Percentiles rank a stretch among this genome's conserved stretches.
Conservation (phyloP, 2,797 vertebrate species). For the Sparus aurata region DNA sequence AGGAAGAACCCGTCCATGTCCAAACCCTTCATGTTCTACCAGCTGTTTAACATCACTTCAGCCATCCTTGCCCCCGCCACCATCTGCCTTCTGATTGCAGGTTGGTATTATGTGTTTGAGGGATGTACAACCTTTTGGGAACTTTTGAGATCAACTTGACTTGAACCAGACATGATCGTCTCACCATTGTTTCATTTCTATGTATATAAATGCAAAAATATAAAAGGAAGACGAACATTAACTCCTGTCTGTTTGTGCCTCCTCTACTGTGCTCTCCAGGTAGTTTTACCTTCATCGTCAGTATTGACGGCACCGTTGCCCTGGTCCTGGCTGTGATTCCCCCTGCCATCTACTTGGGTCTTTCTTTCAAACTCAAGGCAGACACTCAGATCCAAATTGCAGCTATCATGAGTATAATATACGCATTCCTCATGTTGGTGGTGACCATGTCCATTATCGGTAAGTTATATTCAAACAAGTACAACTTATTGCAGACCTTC, state of each 20-base stretch:
- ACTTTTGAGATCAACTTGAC: background rate
- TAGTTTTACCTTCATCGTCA: slow-evolving; percentile 63
- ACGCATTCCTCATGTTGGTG: slow-evolving; percentile 82
- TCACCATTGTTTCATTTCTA: too few species aligned
- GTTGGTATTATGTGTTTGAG: slow-evolving; percentile 51
- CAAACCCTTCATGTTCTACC: slow-evolving; percentile 82
- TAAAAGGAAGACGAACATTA: background rate
- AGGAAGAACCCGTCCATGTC: slow-evolving; percentile 82
- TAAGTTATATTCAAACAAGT: slow-evolving; percentile 40
- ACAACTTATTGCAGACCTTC: background rate
- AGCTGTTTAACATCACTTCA: slow-evolving; percentile 74
- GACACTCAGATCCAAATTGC: slow-evolving; percentile 82
- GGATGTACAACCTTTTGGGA: background rate
- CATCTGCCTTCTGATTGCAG: slow-evolving; percentile 82
- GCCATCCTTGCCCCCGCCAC: slow-evolving; percentile 81
- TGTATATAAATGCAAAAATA: background rate
- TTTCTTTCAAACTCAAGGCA: slow-evolving; percentile 83
- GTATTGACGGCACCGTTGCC: background rate
- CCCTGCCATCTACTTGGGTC: slow-evolving; percentile 70
- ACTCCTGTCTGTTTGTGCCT: background rate
- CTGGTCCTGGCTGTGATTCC: slow-evolving; percentile 73
- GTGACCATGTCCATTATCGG: slow-evolving; percentile 76
- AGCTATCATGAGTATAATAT: slow-evolving; percentile 76
- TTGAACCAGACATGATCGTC: background rate
- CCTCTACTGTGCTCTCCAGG: slow-evolving; percentile 63